Evolutionary conservation across 2,113 vertebrate genomes (phyloP).

Genomic region (Lipotes vexillifer): DNA sequence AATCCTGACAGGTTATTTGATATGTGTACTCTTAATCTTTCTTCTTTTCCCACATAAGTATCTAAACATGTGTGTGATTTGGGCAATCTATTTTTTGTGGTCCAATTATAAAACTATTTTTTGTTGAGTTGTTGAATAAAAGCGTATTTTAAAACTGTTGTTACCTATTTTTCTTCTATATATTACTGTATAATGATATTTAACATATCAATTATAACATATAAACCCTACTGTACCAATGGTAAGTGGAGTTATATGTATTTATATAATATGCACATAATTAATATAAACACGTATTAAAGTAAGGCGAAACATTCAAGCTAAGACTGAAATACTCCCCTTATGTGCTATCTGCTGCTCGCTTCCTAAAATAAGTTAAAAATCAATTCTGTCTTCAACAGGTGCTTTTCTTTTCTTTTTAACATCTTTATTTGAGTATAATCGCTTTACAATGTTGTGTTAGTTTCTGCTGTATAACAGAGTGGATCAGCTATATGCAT

Average conservation of each 20-base stretch:
- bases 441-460: too few species aligned
- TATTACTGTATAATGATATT: not conserved
- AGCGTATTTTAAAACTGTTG: not conserved
- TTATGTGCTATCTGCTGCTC: not conserved
- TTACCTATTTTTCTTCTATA: not conserved
- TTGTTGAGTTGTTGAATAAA: not conserved
- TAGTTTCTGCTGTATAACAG: too few species aligned
- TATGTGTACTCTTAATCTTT: not conserved
- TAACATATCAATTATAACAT: not conserved
- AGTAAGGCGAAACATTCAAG: not conserved
- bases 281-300: not conserved
- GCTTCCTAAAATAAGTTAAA: slow-evolving; percentile 43
- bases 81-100: not conserved
- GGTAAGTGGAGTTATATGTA: not conserved
- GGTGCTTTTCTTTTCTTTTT: not conserved
- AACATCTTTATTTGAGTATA: too few species aligned
- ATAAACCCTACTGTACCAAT: not conserved
- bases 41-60: not conserved
- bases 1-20: not conserved
- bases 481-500: too few species aligned
- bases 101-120: not conserved
- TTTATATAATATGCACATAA: not conserved
- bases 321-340: slow-evolving; percentile 1
- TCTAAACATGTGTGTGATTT: not conserved
- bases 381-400: slow-evolving; percentile 68